Percentiles rank a stretch among this genome's conserved stretches.
Evolutionary conservation across 2,113 vertebrate species (phyloP).

Genomic region (Oryzias curvinotus): DNA sequence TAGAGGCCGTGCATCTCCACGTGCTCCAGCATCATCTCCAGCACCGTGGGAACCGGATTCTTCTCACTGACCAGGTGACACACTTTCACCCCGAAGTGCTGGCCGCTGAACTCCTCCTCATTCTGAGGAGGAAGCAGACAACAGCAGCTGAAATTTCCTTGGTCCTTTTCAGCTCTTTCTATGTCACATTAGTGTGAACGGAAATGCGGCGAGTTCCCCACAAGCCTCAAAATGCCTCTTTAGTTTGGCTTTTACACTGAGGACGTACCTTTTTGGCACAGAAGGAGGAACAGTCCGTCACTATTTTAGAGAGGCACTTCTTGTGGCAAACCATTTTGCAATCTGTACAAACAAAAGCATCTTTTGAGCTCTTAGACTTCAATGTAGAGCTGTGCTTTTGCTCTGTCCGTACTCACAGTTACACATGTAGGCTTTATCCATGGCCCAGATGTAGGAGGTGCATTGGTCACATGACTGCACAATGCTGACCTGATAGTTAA

Average conservation of each 20-base stretch:
- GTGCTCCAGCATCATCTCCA: constrained; percentile 93
- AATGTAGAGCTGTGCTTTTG: not conserved
- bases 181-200: too few species aligned
- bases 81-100: constrained; percentile 88
- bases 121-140: constrained; percentile 49
- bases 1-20: constrained; percentile 97
- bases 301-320: constrained; percentile 91
- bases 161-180: too few species aligned
- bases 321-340: constrained; percentile 98
- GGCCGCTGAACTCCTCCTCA: constrained; percentile 77
- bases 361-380: not conserved
- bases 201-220: too few species aligned
- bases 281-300: constrained; percentile 82
- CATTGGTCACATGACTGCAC: constrained; percentile 96
- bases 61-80: constrained; percentile 83
- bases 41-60: constrained; percentile 86
- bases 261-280: constrained; percentile 80
- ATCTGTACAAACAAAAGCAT: constrained; percentile 63
- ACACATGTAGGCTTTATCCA: constrained; percentile 97
- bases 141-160: not conserved
- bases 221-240: too few species aligned
- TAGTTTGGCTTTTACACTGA: constrained; percentile 4
- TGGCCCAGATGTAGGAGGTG: constrained; percentile 93
- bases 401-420: constrained; percentile 79
- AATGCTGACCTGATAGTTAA: constrained; percentile 93